Percentiles rank a stretch among this genome's conserved stretches.
Evolutionary conservation across 2,113 vertebrate species (phyloP).

Genomic region (Tragelaphus strepsiceros): DNA sequence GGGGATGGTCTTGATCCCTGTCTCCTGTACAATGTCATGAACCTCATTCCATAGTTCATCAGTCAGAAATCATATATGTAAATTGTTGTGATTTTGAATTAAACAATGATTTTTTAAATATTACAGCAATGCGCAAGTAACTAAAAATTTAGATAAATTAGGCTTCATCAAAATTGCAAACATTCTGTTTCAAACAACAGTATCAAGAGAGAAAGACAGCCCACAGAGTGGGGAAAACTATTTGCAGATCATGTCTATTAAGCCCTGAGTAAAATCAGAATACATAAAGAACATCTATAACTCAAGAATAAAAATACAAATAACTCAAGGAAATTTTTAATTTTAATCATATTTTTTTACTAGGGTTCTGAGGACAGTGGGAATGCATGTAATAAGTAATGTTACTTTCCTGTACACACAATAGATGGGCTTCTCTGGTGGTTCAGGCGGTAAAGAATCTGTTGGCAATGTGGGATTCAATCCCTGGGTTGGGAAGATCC

Average conservation of each 20-base stretch:
- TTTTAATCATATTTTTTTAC: background rate
- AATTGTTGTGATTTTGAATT: background rate
- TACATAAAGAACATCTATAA: background rate
- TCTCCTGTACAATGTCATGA: too few species aligned
- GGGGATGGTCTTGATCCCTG: too few species aligned
- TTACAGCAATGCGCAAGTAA: background rate
- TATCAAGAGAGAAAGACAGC: background rate
- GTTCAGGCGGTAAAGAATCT: background rate
- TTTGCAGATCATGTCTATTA: background rate
- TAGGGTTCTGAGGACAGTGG: background rate
- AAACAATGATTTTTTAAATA: background rate
- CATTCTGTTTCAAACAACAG: background rate
- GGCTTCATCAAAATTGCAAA: background rate
- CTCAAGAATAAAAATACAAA: background rate
- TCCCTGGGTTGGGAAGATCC: background rate
- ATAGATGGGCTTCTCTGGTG: background rate
- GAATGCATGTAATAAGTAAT: background rate
- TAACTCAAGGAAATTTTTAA: background rate
- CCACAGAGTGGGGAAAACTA: background rate
- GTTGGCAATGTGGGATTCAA: accelerated
- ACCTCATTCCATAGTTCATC: too few species aligned
- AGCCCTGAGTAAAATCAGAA: background rate
- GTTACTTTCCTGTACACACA: background rate
- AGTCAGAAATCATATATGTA: background rate
- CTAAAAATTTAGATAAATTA: background rate